Evolutionary conservation across 2,797 vertebrate species (phyloP), one percentile per base, ranked within the genome.

Genomic region (Coranthus polyacanthus): DNA sequence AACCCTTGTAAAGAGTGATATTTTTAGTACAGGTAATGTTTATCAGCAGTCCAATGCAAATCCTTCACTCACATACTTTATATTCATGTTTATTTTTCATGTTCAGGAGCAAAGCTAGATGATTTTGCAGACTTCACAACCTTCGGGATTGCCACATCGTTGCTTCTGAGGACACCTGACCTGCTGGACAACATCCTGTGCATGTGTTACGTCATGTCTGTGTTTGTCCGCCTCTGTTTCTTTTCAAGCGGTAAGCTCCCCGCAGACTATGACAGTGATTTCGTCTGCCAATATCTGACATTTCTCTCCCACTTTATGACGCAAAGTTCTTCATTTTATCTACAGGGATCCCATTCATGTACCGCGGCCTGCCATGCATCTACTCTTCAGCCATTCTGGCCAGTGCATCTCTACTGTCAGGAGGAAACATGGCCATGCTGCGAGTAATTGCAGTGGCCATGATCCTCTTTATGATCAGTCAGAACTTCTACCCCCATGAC

Each of bases 41-140:
- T 44, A 29, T 65, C 20, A 22, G 18, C 11, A 22, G 11, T 21
- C 12, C 20, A 29, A 12, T 8, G 5, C 2, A 60, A 17, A 16
- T 26, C 1, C 4, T 4, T 46, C 36, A 24, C 8, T 37, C 3
- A 16, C 22, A 5, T 21, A 24, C 26, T 5, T 56, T 29, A 17
- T 44, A 22, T 38, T 39, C 26, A 11, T 41, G 21, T 49, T 56
- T 50, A 1, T 50, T 50, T 63, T 54, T 49, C 24, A 1, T 51
- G 1, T 71, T 1, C 83, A 98, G 97, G 97, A 61, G 94, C 94
- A 2, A 96, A 98, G 67, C 87, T 98, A 55, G 96, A 98, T 12
- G 96, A 98, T 60, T 98, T 97, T 3, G 96, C 96, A 0, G 95
- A 97, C 78, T 99, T 97, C 83, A 98, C 96, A 12, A 96, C 96